Evolutionary conservation across 2,888 invertebrate species (phyloP).

Genomic region (Melinaea marsaeus): DNA sequence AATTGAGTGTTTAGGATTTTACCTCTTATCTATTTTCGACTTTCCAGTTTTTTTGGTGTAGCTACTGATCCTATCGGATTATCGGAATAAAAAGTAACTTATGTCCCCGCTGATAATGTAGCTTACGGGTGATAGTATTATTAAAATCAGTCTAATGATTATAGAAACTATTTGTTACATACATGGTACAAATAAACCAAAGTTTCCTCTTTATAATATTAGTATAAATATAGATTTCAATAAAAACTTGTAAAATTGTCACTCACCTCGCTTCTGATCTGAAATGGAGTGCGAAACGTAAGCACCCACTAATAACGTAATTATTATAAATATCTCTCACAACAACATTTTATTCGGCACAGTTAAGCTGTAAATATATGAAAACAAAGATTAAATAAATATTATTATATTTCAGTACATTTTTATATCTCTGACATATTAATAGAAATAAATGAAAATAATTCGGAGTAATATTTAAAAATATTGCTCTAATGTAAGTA

Average conservation of each 20-base stretch:
- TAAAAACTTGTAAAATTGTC: constrained; percentile 6
- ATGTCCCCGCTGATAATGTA: too few species aligned
- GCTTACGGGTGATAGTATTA: too few species aligned
- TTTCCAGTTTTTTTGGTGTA: too few species aligned
- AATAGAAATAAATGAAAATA: background rate
- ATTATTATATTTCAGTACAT: constrained; percentile 5
- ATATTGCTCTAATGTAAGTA: background rate
- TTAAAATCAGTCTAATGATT: too few species aligned
- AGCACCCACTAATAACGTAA: constrained; percentile 25
- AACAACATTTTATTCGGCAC: constrained; percentile 21
- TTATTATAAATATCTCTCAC: constrained; percentile 23
- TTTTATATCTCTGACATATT: background rate
- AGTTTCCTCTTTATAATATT: too few species aligned
- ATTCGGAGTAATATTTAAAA: background rate
- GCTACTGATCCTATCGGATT: too few species aligned
- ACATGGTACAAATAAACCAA: too few species aligned
- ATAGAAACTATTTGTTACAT: too few species aligned
- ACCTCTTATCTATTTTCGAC: too few species aligned
- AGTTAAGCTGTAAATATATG: constrained; percentile 8
- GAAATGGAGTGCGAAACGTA: constrained; percentile 36
- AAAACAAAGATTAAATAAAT: constrained; percentile 3
- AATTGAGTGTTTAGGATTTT: too few species aligned
- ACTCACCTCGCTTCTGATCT: constrained; percentile 9
- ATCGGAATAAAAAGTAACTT: too few species aligned
- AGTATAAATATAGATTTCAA: background rate